These are phyloP conservation scores for Idaea dimidiata DNA, from an alignment of 2,888 invertebrate genomes.

Conservation along the genomic window DNA sequence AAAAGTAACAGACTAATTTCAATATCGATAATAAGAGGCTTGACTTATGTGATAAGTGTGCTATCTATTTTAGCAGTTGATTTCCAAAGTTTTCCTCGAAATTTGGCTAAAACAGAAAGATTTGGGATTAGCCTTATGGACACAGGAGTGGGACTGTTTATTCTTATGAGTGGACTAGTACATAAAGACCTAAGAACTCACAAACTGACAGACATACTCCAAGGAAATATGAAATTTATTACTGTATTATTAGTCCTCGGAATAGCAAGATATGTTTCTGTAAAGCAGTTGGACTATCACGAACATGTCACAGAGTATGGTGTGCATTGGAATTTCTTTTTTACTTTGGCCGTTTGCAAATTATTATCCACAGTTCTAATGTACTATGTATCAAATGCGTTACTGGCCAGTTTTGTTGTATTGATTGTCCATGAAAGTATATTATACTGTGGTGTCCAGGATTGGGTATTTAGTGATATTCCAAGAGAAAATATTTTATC, in stretches of 20 bases:
- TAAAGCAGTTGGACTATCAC: slow-evolving; percentile 88
- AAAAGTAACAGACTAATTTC: slow-evolving; percentile 48
- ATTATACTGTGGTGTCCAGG: slow-evolving; percentile 82
- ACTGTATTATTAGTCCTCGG: slow-evolving; percentile 80
- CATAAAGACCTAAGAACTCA: slow-evolving; percentile 64
- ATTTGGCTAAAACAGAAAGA: slow-evolving; percentile 92
- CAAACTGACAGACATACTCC: slow-evolving; percentile 49
- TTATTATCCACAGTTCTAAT: slow-evolving; percentile 84
- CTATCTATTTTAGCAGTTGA: slow-evolving; percentile 96
- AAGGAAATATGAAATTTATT: slow-evolving; percentile 59
- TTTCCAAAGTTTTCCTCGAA: slow-evolving; percentile 91
- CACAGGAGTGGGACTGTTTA: slow-evolving; percentile 94
- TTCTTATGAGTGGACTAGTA: slow-evolving; percentile 90
- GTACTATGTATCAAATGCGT: slow-evolving; percentile 72
- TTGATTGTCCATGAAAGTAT: slow-evolving; percentile 84
- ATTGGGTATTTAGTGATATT: slow-evolving; percentile 84
- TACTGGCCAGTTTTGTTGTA: slow-evolving; percentile 78
- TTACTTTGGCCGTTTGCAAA: slow-evolving; percentile 93
- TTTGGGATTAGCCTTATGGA: slow-evolving; percentile 97
- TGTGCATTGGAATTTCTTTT: slow-evolving; percentile 98
- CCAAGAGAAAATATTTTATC: slow-evolving; percentile 83
- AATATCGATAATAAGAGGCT: slow-evolving; percentile 85
- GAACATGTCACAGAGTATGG: slow-evolving; percentile 97
- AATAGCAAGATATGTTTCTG: slow-evolving; percentile 78
- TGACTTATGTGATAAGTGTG: slow-evolving; percentile 86